A percentile compares a stretch with the other conserved stretches of the same genome.
phyloP scores from a whole-genome alignment of 2,113 vertebrate genomes.

The Astatotilapia flaviijosephi region DNA sequence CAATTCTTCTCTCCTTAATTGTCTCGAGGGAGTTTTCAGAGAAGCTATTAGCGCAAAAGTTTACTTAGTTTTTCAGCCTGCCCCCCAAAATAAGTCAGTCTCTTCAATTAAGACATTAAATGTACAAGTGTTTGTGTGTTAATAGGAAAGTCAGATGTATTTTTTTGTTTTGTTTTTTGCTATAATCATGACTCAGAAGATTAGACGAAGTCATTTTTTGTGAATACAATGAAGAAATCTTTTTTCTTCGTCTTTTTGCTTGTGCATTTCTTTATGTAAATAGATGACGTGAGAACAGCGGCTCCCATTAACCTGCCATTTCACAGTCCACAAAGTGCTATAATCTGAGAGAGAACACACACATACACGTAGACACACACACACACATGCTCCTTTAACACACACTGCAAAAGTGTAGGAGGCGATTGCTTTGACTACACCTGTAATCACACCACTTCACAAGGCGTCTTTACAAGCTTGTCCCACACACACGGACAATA shows the following conservation, averaged over 20 bases:
- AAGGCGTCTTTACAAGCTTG: neutral
- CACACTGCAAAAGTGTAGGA: conserved; percentile 17
- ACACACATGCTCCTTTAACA: neutral
- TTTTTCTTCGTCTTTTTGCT: neutral
- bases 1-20: neutral
- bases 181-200: neutral
- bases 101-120: neutral
- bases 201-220: neutral
- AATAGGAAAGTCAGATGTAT: neutral
- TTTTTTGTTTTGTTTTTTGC: neutral
- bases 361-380: neutral
- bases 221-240: neutral
- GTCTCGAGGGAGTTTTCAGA: neutral
- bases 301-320: conserved; percentile 42
- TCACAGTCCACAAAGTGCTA: conserved; percentile 55
- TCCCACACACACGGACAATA: neutral
- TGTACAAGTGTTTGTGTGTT: neutral
- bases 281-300: conserved; percentile 3
- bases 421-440: conserved; percentile 32
- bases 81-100: neutral
- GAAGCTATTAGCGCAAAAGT: neutral
- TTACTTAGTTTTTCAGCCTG: neutral
- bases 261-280: neutral
- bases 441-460: conserved; percentile 34
- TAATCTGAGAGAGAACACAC: neutral